Conservation (phyloP, 2,113 vertebrate genomes). For the Climacteris rufus region DNA sequence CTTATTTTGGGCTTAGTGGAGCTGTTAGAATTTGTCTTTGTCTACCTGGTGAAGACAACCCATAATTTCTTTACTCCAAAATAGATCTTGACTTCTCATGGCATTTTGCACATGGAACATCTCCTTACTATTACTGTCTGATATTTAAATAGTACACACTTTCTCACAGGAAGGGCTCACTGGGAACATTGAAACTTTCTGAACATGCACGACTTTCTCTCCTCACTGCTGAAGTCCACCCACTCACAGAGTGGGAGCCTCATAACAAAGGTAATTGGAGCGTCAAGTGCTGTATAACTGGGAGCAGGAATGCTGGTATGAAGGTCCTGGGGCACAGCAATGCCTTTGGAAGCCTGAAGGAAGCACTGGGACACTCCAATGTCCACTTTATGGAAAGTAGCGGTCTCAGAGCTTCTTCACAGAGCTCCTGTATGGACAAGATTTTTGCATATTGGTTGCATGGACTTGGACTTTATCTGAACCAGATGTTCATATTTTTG, state of each 20-base stretch:
- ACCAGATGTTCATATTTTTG: not conserved
- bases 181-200: not conserved
- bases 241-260: constrained; percentile 50
- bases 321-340: not conserved
- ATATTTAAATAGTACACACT: not conserved
- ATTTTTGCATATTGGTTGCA: rapidly evolving
- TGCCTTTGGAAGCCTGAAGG: not conserved
- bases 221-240: not conserved
- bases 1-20: not conserved
- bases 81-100: constrained; percentile 31
- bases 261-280: constrained; percentile 18
- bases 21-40: constrained; percentile 21
- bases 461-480: not conserved
- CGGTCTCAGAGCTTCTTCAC: rapidly evolving
- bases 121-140: constrained; percentile 45
- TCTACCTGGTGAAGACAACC: constrained; percentile 46
- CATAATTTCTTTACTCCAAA: constrained; percentile 43
- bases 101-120: constrained; percentile 46
- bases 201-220: constrained; percentile 19
- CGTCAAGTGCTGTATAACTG: not conserved
- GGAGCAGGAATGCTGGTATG: not conserved
- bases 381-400: rapidly evolving
- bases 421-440: rapidly evolving
- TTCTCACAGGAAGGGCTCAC: not conserved
- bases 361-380: rapidly evolving